Evolutionary conservation across 37 sponge, comb jelly and placozoan genomes (phyloP), one percentile per base, ranked within the genome.

Genomic region (Ephydatia muelleri): DNA sequence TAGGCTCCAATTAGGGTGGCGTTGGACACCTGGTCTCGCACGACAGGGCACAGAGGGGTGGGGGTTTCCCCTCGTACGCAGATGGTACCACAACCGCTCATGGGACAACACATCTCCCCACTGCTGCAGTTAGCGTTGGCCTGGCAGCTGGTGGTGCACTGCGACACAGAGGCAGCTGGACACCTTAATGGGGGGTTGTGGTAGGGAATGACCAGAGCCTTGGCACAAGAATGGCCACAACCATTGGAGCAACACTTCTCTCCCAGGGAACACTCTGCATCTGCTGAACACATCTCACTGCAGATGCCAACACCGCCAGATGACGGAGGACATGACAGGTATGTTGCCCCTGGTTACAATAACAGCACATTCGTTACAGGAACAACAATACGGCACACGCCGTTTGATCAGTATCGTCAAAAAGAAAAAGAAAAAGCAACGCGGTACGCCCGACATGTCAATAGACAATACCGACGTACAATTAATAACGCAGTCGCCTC

Each of bases 241-340:
- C 82, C 86, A 76, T 85, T 90, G 76, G 86, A 85, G 31, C 90
- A 90, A 31, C 90, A 90, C 72, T 70, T 70, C 34, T 81, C 68
- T 2, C 12, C 5, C 9, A 19, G 40, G 22, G 49, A 28, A 43
- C 90, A 90, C 67, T 85, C 81, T 2, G 30, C n/a, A 64, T 90
- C 86, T 9, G 57, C 3, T 23, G 38, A 75, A 69, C 90, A 90
- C 6, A 77, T 71, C 25, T 90, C 82, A 40, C 30, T 13, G 34
- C 90, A 90, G 4, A 69, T 76, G 25, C 90, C 86, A 49, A 68
- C 67, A 36, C 77, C 82, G 21, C 67, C 64, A 29, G 40, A 29
- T 26, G 82, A 36, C 3, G 71, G 86, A 49, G 79, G 79, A 22
- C 57, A 57, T 57, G 57, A 57, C 57, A 57, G 57, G 57, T 57